Evolutionary conservation across 1,140 invertebrate genomes (phyloP), one percentile per base, ranked within the genome.

Genomic region (Pseudachorutes palmiensis): DNA sequence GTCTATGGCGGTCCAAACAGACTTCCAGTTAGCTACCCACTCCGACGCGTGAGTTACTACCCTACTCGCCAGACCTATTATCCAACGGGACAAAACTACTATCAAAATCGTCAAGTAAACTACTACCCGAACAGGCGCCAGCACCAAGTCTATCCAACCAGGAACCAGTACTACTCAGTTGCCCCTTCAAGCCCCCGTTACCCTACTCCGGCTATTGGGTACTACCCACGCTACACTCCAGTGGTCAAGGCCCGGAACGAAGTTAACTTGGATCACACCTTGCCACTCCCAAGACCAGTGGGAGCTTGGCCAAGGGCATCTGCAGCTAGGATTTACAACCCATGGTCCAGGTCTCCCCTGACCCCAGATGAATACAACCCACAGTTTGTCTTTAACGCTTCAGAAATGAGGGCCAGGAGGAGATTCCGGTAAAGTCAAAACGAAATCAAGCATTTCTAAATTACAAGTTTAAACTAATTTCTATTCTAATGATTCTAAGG

Each of bases 341-440:
- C 61, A n/a, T 63, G 61, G 61, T 63, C 61, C 9, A 5, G 14
- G 9, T 41, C 22, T 24, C 61, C 33, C 2, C 58, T 60, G 9
- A 30, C 31, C 2, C 9, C n/a, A 22, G 61, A 63, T 26, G 24
- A 5, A 2, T 63, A 63, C 61, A 63, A 63, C 33, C 61, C 61
- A 63, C 61, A 63, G 29, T 63, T 31, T 29, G 61, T 63, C 2
- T 28, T 63, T 16, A 63, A 63, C 28, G 31, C 61, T 41, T 9
- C 58, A 14, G 61, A 63, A 63, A 63, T 63, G 61, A 3, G 26
- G 22, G 26, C 61, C 29, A 63, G 61, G 29, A 30, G 61, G 2
- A 9, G 33, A 14, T 36, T 63, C 33, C 2, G 61, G 51, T 55
- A 26, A 55, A 5, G 9, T 14, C 24, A 22, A 5, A 12, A 19